Evolutionary conservation across 2,888 invertebrate species (phyloP), one percentile per base, ranked within the genome.

Genomic region (Leucophenga maculata): DNA sequence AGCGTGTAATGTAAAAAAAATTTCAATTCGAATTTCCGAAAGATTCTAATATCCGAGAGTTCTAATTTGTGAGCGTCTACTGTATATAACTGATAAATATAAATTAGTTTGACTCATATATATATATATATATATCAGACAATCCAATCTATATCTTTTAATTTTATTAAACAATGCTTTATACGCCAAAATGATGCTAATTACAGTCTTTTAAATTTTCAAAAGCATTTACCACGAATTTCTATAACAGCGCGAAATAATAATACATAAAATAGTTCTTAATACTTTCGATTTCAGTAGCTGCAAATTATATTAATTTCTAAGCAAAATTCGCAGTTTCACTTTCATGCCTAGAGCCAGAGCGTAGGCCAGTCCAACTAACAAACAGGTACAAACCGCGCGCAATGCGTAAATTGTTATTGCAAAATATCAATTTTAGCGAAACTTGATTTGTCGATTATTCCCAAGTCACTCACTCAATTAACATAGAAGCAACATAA

Each of bases 341-440:
- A 65, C 67, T 67, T 26, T 57, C 57, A 20, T 39, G 55, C 66
- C 26, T 26, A 26, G 26, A 26, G 26, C 26, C 26, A 26, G n/a
- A n/a, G n/a, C 4, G 46, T 50, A 48, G 69, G 69, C 65, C 71
- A 68, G 39, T 52, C 71, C 50, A 60, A 39, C 50, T 67, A 32
- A 60, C 65, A 67, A 71, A 74, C 64, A 14, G 64, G 44, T 46
- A 6, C 48, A 60, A n/a, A 66, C 65, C 64, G 64, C 62, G 73
- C 69, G 69, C 52, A 54, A 18, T 60, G 55, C 18, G 39, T 16
- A 50, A 74, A 71, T 74, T 76, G 74, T 73, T 74, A 75, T 78
- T 77, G 79, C 77, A 70, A 82, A 80, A 82, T 82, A 82, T 79
- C 75, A 78, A 81, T 80, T 78, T 74, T 68, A 65, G 39, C 11